Conservation (phyloP, 2,888 invertebrate species). For the Synergus gifuensis region DNA sequence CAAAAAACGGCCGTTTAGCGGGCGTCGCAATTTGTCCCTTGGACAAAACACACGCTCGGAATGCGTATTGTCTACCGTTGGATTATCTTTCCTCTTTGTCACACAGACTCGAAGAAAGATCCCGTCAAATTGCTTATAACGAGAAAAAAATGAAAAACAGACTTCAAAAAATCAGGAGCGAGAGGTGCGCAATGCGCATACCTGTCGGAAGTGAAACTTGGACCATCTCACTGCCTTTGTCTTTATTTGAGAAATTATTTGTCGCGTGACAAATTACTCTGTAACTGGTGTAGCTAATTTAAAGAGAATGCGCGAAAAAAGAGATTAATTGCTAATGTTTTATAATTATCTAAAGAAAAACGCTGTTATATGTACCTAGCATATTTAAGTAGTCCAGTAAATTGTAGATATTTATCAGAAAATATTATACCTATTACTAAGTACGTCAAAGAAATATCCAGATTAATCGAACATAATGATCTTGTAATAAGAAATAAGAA, state of each 20-base stretch:
- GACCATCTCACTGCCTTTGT: not conserved
- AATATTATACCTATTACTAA: too few relatives aligned
- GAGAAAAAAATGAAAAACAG: conserved; percentile 6
- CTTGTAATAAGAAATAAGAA: too few relatives aligned
- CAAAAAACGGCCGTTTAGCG: conserved; percentile 74
- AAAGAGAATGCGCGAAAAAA: not conserved
- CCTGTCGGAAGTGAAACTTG: conserved; percentile 24
- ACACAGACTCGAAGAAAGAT: conserved; percentile 26
- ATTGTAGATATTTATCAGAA: too few relatives aligned
- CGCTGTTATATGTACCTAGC: too few relatives aligned
- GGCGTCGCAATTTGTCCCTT: conserved; percentile 75
- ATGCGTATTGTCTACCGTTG: conserved; percentile 72
- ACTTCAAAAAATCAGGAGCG: conserved; percentile 1
- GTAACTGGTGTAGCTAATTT: not conserved
- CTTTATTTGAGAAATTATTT: conserved; percentile 32
- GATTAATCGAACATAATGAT: too few relatives aligned
- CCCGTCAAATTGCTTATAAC: conserved; percentile 45
- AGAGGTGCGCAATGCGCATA: conserved; percentile 20
- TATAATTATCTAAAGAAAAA: too few relatives aligned
- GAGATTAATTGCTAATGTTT: too few relatives aligned
- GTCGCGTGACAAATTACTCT: conserved; percentile 2
- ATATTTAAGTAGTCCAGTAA: too few relatives aligned
- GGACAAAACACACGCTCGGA: conserved; percentile 73
- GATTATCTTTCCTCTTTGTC: conserved; percentile 54
- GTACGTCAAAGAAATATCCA: too few relatives aligned